phyloP scores from a whole-genome alignment of 2,113 vertebrate species.

The Ammodytes dubius region DNA sequence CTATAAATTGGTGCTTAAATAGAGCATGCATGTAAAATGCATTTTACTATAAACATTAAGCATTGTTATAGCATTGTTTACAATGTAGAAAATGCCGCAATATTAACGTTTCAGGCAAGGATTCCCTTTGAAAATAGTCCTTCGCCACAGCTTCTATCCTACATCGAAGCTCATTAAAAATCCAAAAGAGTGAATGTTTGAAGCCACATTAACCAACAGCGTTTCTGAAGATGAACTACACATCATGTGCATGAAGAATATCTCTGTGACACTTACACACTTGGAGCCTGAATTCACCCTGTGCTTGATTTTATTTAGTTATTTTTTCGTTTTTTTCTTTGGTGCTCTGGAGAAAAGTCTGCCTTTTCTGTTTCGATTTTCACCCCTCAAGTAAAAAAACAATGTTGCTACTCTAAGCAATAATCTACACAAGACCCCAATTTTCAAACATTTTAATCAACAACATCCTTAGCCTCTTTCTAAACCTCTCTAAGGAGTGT shows the following conservation, averaged over 20 bases:
- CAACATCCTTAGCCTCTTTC: constrained; percentile 7
- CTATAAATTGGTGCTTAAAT: constrained; percentile 45
- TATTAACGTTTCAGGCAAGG: constrained; percentile 18
- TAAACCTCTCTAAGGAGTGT: constrained; percentile 19
- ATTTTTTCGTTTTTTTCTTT: neutral
- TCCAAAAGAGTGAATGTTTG: constrained; percentile 53
- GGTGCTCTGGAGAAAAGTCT: neutral
- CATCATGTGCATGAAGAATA: constrained; percentile 45
- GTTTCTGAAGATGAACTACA: constrained; percentile 42
- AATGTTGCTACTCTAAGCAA: constrained; percentile 27
- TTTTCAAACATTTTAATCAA: constrained; percentile 19
- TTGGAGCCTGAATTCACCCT: constrained; percentile 18
- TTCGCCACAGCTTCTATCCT: constrained; percentile 4
- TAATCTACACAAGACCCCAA: constrained; percentile 45
- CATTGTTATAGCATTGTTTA: neutral
- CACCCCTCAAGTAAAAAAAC: neutral
- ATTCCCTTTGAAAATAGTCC: constrained; percentile 14
- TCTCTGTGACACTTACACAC: constrained; percentile 48
- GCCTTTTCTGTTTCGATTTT: constrained; percentile 9
- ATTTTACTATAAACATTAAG: constrained; percentile 29
- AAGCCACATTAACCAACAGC: constrained; percentile 56
- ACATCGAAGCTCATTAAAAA: constrained; percentile 64
- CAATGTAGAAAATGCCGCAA: constrained; percentile 16
- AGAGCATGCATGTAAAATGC: constrained; percentile 33
- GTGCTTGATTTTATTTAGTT: neutral